Conservation (phyloP, 2,888 invertebrate genomes). For the Drosophila buzzatii region DNA sequence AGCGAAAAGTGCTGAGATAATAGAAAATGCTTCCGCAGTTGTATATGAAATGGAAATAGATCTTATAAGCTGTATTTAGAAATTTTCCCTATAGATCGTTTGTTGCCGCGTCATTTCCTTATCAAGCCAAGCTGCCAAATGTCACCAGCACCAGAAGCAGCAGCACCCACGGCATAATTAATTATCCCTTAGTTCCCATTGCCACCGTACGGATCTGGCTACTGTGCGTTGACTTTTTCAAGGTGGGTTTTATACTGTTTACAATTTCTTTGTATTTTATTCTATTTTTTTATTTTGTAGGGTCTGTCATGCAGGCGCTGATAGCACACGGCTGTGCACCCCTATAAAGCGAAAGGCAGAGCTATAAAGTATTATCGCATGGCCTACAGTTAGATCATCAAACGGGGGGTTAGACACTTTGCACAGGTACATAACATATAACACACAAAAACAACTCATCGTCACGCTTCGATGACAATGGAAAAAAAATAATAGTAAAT, state of each 20-base stretch:
- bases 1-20: slow-evolving; percentile 51
- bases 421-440: slow-evolving; percentile 66
- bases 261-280: slow-evolving; percentile 7
- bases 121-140: slow-evolving; percentile 64
- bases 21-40: slow-evolving; percentile 49
- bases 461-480: slow-evolving; percentile 76
- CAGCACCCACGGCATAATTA: slow-evolving; percentile 65
- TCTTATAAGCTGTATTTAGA: slow-evolving; percentile 12
- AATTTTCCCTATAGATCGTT: slow-evolving; percentile 27
- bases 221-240: slow-evolving; percentile 40
- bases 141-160: slow-evolving; percentile 51
- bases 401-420: slow-evolving; percentile 58
- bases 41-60: slow-evolving; percentile 11
- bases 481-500: slow-evolving; percentile 49
- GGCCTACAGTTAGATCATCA: slow-evolving; percentile 77
- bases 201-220: slow-evolving; percentile 23
- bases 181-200: slow-evolving; percentile 52
- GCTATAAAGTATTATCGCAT: slow-evolving; percentile 76
- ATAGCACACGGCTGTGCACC: slow-evolving; percentile 59
- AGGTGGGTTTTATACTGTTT: slow-evolving; percentile 30
- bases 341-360: slow-evolving; percentile 55
- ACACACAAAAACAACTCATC: slow-evolving; percentile 57
- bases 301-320: slow-evolving; percentile 65
- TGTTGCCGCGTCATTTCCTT: slow-evolving; percentile 72
- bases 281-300: slow-evolving; percentile 1